phyloP scores from a whole-genome alignment of 1,140 invertebrate species.

The Eurosta solidaginis region DNA sequence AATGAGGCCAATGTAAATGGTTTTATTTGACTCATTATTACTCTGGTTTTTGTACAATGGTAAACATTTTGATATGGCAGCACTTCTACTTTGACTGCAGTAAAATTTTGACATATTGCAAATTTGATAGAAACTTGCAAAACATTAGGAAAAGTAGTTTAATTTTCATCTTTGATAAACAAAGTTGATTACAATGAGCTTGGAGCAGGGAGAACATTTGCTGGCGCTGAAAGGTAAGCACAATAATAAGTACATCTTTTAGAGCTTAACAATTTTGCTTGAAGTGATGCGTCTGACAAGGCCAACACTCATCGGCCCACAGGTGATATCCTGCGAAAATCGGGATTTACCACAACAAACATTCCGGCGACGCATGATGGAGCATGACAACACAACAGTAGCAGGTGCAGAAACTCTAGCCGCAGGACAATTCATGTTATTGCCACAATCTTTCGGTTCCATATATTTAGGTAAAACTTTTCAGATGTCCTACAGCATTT shows the following conservation, averaged over 20 bases:
- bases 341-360: slow-evolving; percentile 82
- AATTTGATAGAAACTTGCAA: background rate
- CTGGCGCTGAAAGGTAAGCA: slow-evolving; percentile 40
- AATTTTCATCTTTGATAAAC: background rate
- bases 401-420: slow-evolving; percentile 81
- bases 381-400: slow-evolving; percentile 77
- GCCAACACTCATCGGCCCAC: slow-evolving; percentile 79
- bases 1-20: too few relatives aligned
- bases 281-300: slow-evolving; percentile 92
- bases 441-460: slow-evolving; percentile 94
- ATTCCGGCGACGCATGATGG: slow-evolving; percentile 75
- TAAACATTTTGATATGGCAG: background rate
- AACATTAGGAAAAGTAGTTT: background rate
- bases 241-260: background rate
- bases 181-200: slow-evolving; percentile 11
- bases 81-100: background rate
- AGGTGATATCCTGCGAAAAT: slow-evolving; percentile 80
- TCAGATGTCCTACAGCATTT: background rate
- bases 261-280: slow-evolving; percentile 1
- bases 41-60: too few relatives aligned
- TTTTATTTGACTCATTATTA: too few relatives aligned
- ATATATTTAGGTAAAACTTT: slow-evolving; percentile 73
- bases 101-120: background rate
- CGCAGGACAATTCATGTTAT: slow-evolving; percentile 84
- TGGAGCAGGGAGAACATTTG: slow-evolving; percentile 38